Percentiles rank a stretch among this genome's conserved stretches.
phyloP scores from a whole-genome alignment of 2,797 vertebrate genomes.

The Falco rusticolus region DNA sequence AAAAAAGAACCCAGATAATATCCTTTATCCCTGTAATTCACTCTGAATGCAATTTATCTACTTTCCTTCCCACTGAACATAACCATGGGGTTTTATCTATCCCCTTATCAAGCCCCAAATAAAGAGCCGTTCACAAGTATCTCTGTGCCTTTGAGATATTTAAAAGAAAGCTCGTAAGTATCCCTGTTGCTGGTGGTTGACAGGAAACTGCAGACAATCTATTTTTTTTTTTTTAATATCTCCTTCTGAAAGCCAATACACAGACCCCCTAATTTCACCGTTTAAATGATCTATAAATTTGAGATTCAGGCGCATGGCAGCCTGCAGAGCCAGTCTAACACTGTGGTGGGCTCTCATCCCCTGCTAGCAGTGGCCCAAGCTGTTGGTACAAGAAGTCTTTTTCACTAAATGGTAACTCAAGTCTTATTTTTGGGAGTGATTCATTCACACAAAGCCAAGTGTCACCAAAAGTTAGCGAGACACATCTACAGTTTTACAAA shows the following conservation, averaged over 20 bases:
- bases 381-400: background rate
- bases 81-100: background rate
- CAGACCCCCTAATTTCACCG: background rate
- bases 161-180: background rate
- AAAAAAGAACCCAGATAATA: background rate
- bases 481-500: slow-evolving; percentile 2
- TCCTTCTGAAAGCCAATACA: background rate
- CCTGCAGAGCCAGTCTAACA: background rate
- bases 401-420: background rate
- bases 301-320: background rate
- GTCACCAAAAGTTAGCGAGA: background rate
- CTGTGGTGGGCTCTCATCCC: background rate
- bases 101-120: accelerated
- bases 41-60: background rate
- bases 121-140: background rate
- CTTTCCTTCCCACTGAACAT: background rate
- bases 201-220: background rate
- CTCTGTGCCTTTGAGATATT: background rate
- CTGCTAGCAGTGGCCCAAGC: background rate
- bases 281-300: accelerated
- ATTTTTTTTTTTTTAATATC: too few relatives aligned
- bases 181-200: background rate
- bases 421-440: background rate
- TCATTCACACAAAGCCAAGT: slow-evolving; percentile 15
- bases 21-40: background rate